These are phyloP conservation scores for Cephalopachus bancanus DNA, from an alignment of 2,797 vertebrate species.

Conservation along the genomic window DNA sequence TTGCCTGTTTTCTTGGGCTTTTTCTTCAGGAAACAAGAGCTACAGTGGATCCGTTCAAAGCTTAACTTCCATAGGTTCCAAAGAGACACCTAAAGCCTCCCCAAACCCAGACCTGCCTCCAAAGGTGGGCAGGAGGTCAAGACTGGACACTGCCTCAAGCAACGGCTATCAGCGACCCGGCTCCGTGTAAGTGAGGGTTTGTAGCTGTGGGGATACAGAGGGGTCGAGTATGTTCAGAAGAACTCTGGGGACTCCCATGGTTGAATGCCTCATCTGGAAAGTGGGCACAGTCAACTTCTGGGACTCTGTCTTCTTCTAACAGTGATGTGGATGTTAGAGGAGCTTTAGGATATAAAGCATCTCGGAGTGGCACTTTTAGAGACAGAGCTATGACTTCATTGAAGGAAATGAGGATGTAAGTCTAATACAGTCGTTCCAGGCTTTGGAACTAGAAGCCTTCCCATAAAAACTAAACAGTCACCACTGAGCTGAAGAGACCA, in stretches of 20 bases:
- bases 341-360: not conserved
- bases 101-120: conserved; percentile 92
- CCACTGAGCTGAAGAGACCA: not conserved
- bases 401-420: not conserved
- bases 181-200: conserved; percentile 93
- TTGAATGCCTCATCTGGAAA: not conserved
- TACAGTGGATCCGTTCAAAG: conserved; percentile 96
- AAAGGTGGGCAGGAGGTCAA: conserved; percentile 90
- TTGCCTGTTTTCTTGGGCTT: conserved; percentile 79
- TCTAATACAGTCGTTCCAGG: not conserved
- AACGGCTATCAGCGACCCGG: conserved; percentile 97
- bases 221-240: not conserved
- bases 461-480: not conserved
- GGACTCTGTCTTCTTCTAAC: not conserved
- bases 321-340: not conserved
- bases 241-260: not conserved
- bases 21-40: conserved; percentile 95
- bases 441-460: not conserved
- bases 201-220: not conserved
- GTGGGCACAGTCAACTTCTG: not conserved
- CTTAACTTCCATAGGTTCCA: conserved; percentile 93
- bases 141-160: conserved; percentile 91
- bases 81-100: conserved; percentile 90
- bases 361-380: not conserved
- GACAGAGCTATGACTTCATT: not conserved